phyloP scores from a whole-genome alignment of 2,888 invertebrate species.

The Ochropleura leucogaster region DNA sequence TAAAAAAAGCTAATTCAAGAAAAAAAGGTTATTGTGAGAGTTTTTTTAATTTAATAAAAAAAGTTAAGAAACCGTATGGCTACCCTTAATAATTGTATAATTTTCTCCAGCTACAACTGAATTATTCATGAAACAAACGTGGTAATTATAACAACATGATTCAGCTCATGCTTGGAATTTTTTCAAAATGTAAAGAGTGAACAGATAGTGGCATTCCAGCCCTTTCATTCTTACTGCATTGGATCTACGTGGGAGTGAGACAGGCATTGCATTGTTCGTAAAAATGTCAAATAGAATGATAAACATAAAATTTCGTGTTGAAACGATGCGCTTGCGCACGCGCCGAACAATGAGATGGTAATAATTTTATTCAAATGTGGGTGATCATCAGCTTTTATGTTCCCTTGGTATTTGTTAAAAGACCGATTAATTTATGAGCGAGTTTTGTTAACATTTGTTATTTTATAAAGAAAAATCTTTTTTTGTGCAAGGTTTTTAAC shows the following conservation, averaged over 20 bases:
- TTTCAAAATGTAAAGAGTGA: conserved; percentile 78
- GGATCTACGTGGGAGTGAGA: conserved; percentile 75
- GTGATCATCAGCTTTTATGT: conserved; percentile 75
- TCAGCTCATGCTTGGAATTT: conserved; percentile 85
- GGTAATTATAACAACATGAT: conserved; percentile 84
- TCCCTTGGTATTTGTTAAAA: conserved; percentile 73
- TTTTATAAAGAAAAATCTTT: conserved; percentile 58
- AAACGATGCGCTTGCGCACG: conserved; percentile 81
- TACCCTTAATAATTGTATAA: conserved; percentile 3
- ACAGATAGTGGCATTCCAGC: conserved; percentile 79
- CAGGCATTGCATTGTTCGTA: conserved; percentile 83
- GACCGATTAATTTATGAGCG: conserved; percentile 74
- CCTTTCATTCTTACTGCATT: conserved; percentile 72
- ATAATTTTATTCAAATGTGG: conserved; percentile 85
- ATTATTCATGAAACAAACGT: conserved; percentile 70
- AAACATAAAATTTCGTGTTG: conserved; percentile 88
- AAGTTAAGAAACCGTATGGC: not conserved
- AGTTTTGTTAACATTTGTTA: conserved; percentile 71
- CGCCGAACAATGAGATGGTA: conserved; percentile 79
- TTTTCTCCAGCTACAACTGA: conserved; percentile 20
- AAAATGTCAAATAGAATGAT: conserved; percentile 90
- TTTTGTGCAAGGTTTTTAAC: conserved; percentile 21
- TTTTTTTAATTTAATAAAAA: not conserved
- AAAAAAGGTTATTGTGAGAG: too few species aligned
- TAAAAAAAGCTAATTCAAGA: too few species aligned